Conservation (phyloP, 2,797 vertebrate genomes). For the Todus mexicanus region DNA sequence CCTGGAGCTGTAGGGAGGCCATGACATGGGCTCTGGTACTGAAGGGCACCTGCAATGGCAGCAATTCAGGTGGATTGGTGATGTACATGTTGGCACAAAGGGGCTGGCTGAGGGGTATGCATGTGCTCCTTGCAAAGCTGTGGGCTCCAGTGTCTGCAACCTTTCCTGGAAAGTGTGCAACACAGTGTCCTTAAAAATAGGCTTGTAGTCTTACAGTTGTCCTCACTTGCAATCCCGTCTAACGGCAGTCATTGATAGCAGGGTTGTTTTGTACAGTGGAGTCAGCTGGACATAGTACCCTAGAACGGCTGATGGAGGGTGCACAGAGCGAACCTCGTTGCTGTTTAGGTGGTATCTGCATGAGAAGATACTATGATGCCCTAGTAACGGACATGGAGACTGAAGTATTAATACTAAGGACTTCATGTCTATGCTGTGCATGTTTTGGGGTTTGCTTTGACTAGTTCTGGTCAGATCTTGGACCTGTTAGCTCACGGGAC, state of each 20-base stretch:
- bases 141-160: neutral
- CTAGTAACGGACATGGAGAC: neutral
- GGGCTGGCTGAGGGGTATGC: accelerated
- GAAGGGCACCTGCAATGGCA: neutral
- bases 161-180: neutral
- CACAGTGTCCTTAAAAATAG: neutral
- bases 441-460: neutral
- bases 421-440: accelerated
- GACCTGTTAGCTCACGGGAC: accelerated
- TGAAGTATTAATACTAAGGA: neutral
- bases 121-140: neutral
- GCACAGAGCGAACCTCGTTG: accelerated
- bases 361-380: neutral
- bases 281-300: neutral
- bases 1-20: neutral
- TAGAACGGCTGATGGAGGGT: neutral
- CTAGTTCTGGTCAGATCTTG: neutral
- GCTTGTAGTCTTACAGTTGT: neutral
- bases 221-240: neutral
- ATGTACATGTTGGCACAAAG: neutral
- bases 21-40: neutral
- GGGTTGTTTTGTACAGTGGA: neutral
- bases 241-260: neutral
- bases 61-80: neutral
- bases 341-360: neutral